These are phyloP conservation scores for Chrysolina americana DNA, from an alignment of 2,888 invertebrate genomes.

Conservation along the genomic window DNA sequence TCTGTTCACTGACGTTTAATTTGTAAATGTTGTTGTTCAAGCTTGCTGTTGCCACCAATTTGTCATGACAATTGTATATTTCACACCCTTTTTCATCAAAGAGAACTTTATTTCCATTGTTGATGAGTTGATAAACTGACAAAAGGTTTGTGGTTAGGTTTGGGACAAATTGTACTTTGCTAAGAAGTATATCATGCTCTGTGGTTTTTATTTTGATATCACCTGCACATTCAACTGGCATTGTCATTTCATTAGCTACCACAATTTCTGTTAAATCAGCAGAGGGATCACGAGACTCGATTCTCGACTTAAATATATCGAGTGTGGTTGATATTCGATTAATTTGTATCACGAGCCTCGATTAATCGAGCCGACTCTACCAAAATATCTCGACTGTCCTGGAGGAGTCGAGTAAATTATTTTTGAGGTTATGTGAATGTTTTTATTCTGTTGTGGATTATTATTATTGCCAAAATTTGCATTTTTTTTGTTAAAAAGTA, in stretches of 20 bases:
- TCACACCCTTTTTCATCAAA: slow-evolving; percentile 27
- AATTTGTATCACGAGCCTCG: too few species aligned
- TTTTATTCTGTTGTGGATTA: too few species aligned
- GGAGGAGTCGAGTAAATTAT: too few species aligned
- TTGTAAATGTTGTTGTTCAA: slow-evolving; percentile 50
- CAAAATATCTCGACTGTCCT: too few species aligned
- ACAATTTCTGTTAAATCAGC: slow-evolving; percentile 35
- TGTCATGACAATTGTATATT: neutral
- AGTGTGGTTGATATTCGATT: too few species aligned
- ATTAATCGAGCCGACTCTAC: too few species aligned
- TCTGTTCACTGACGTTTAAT: slow-evolving; percentile 36
- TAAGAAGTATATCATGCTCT: slow-evolving; percentile 17
- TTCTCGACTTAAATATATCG: too few species aligned
- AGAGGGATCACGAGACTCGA: too few species aligned
- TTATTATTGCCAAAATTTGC: too few species aligned
- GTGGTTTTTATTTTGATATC: slow-evolving; percentile 25
- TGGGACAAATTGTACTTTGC: slow-evolving; percentile 35
- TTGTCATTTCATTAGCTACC: slow-evolving; percentile 37
- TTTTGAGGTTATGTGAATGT: too few species aligned
- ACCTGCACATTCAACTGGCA: slow-evolving; percentile 37
- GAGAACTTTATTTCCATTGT: slow-evolving; percentile 32
- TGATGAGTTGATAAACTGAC: slow-evolving; percentile 37
- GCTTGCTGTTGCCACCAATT: slow-evolving; percentile 44
- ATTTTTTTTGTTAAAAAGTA: too few species aligned
- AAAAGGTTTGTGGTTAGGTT: slow-evolving; percentile 41